Base-by-base conservation (phyloP, 2,113 vertebrate genomes). In the Osmerus eperlanus region DNA sequence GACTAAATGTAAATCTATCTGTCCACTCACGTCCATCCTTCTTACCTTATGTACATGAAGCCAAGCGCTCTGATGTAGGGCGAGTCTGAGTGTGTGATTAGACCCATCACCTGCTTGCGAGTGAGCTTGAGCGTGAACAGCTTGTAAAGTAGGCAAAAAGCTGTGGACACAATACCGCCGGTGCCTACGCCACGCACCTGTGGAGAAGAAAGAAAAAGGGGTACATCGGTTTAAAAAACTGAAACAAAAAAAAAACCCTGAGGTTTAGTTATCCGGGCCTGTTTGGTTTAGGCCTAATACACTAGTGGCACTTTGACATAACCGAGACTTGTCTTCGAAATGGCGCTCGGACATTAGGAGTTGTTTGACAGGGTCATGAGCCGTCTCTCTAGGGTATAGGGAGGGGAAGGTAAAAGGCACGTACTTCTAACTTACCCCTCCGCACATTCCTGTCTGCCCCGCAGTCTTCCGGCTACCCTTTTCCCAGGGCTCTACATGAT, bases 341-440 rank as follows among this genome's bases (percentile, higher is more conserved):
- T 41, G 36, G 36, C 36, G 36, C 36, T 41, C 36, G 36, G 36
- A 41, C 7, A 41, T 41, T 41, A 6, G 36, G 5, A 41, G 36
- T 41, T 4, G 36, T 41, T 8, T 41, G 36, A 41, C 36, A 6
- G 36, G 36, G 36, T 41, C 36, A 41, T 41, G 36, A 9, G 36
- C 36, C 36, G 36, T 41, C 6, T 41, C 36, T 16, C 21, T 0
- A 56, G 41, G 9, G 55, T 64, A 25, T 63, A 53, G 36, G 36
- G 71, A 69, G 65, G 87, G 82, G 91, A 93, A 76, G 87, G 84
- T 89, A 92, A 94, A 90, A 94, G 89, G 91, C 95, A 99, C 96
- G 96, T 98, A 99, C 96, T 99, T 99, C 96, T 96, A 83, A 99
- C 97, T 99, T 98, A 99, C 97, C 97, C 97, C 97, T 94, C 97